Evolutionary conservation across 2,888 invertebrate genomes (phyloP), one percentile per base, ranked within the genome.

Genomic region (Laspeyria flexula): DNA sequence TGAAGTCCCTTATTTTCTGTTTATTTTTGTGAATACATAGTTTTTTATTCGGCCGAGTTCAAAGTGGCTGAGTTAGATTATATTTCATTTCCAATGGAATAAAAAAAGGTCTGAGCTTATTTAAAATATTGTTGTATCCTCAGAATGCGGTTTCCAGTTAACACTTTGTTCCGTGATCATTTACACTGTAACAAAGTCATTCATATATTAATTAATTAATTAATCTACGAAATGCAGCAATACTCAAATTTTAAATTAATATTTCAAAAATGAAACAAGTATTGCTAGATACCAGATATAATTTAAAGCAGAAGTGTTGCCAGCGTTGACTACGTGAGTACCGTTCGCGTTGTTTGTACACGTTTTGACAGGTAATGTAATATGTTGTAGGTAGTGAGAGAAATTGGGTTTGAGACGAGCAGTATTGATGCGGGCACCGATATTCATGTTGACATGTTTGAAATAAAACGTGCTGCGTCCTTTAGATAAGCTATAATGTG

Each of bases 341-440:
- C 46, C 41, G 13, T 5, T 30, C 52, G 40, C 58, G 65, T 65
- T 80, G 73, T 78, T 77, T 73, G 76, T 69, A 69, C 70, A 77
- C 75, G 79, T 82, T 80, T 77, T 82, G 85, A 83, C 82, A 76
- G 76, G 75, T 83, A 81, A 83, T 79, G 77, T 81, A 79, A 85
- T 83, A 82, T 25, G 4, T 25, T 25, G 25, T 79, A 31, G 13
- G 81, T 77, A 80, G 71, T 75, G 76, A 71, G 81, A 79, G 64
- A 74, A 76, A 84, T 84, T 82, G 81, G 78, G 77, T 83, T 75
- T 65, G 81, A 77, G 60, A 57, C 51, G 67, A 55, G 52, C 60
- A 45, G 64, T 65, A 62, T 72, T 66, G 73, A 73, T 56, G 65
- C 50, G 50, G 53, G 62, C 58, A 60, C 52, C 59, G 70, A 64